A percentile compares a stretch with the other conserved stretches of the same genome.
phyloP scores from a whole-genome alignment of 1,140 invertebrate genomes.

The Leptinotarsa undecemlineata region DNA sequence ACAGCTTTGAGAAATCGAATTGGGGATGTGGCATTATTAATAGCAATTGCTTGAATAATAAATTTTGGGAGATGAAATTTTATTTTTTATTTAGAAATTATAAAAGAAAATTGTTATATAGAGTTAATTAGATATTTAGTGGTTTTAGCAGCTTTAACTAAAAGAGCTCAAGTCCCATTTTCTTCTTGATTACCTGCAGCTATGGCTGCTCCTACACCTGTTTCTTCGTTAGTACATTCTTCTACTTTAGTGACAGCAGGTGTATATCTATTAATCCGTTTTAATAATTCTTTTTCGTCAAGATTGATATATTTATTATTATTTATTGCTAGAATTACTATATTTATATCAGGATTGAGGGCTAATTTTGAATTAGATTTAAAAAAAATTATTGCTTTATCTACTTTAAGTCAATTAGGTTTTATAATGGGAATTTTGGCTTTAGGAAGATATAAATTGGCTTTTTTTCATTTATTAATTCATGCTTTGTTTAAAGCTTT shows the following conservation, averaged over 20 bases:
- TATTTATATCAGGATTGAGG: constrained; percentile 64
- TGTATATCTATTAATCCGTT: constrained; percentile 71
- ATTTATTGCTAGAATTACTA: constrained; percentile 60
- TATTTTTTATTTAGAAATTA: constrained; percentile 59
- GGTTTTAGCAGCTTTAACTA: constrained; percentile 65
- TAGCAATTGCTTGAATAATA: constrained; percentile 61
- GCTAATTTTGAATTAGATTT: constrained; percentile 68
- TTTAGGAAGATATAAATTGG: constrained; percentile 56
- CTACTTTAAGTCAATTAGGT: constrained; percentile 70
- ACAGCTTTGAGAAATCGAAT: constrained; percentile 66
- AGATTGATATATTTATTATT: constrained; percentile 40
- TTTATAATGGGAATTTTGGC: constrained; percentile 66
- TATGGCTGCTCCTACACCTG: constrained; percentile 70
- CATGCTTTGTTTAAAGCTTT: constrained; percentile 69
- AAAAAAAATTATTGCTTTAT: constrained; percentile 74
- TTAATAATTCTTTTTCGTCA: constrained; percentile 56
- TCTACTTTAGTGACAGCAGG: constrained; percentile 74
- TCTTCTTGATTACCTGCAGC: constrained; percentile 69
- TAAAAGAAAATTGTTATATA: constrained; percentile 55
- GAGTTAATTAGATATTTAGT: constrained; percentile 58
- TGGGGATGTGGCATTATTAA: constrained; percentile 63
- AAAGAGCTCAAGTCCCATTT: constrained; percentile 76
- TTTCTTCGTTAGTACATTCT: constrained; percentile 75
- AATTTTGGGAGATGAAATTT: constrained; percentile 61
- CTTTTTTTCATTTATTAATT: constrained; percentile 67